Evolutionary conservation across 2,797 vertebrate species (phyloP).

Genomic region (Amphiprion clarkii): DNA sequence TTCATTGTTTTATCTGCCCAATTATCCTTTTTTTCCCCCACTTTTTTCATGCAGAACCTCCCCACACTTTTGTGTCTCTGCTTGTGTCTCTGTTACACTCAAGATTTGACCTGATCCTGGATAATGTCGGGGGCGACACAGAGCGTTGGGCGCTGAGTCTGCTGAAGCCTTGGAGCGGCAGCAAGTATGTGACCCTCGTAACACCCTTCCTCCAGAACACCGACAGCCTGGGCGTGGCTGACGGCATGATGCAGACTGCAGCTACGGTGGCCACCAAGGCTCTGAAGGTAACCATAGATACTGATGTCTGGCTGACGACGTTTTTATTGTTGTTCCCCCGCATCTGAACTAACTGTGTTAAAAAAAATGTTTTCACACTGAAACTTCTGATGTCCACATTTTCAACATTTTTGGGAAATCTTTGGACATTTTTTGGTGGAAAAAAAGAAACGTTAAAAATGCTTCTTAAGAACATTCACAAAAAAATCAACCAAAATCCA

Average conservation of each 20-base stretch:
- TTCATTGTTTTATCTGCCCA: neutral
- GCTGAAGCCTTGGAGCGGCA: constrained; percentile 95
- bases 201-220: constrained; percentile 95
- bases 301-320: too few relatives aligned
- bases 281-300: constrained; percentile 86
- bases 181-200: constrained; percentile 93
- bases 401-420: too few relatives aligned
- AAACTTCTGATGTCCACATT: too few relatives aligned
- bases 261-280: constrained; percentile 89
- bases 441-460: too few relatives aligned
- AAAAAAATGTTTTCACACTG: too few relatives aligned
- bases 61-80: neutral
- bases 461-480: too few relatives aligned
- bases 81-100: constrained; percentile 8
- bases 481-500: too few relatives aligned
- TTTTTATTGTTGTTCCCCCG: too few relatives aligned
- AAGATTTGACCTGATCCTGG: constrained; percentile 96
- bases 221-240: constrained; percentile 92
- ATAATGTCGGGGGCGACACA: constrained; percentile 93
- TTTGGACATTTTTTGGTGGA: too few relatives aligned
- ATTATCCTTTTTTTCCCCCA: neutral
- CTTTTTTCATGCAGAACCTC: neutral
- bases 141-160: constrained; percentile 91
- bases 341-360: too few relatives aligned
- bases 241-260: constrained; percentile 93